Evolutionary conservation across 30 jellyfish, hydroid and myxozoan species (phyloP), one percentile per base, ranked within the genome.

Genomic region (Pseudorhiza aurosa): DNA sequence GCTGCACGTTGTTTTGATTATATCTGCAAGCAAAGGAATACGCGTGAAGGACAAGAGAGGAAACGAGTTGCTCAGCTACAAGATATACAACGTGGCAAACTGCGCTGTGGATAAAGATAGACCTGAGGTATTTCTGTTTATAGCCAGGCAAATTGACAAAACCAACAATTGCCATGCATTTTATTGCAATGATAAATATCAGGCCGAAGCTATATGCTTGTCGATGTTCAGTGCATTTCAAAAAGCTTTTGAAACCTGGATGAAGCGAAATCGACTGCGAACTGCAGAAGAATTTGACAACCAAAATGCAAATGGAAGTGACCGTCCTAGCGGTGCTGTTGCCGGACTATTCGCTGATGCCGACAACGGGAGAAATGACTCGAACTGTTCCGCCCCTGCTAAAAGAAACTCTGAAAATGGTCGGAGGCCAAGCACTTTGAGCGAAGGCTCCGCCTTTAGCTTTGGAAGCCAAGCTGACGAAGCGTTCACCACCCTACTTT

Each of bases 381-480:
- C 50, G 29, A 21, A 28, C 10, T 2, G 26, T 2, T 1, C 29
- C 1, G 25, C 44, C 21, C 60, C 40, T 22, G 35, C 32, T 2
- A 50, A 30, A 18, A 33, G 80, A 39, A 47, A 77, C 22, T 8
- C 7, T 42, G 50, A 31, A 25, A 45, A 77, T 18, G 53, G 55
- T 1, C 43, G 91, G 12, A 65, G 79, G 12, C 55, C 77, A 9
- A 79, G 91, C 43, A 47, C 53, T 3, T 31, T 45, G 53, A 79
- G 91, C 40, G 80, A 63, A 17, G 69, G 67, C 6, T 79, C 91
- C 17, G 80, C 83, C 2, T 79, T 79, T 40, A 79, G 91, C 35
- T 79, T 79, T 68, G 57, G 70, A 59, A 79, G 91, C 31, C 77
- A 79, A 21, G 91, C 91, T 11, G 83, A 79, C 42, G 83, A 79